A percentile compares a stretch with the other conserved stretches of the same genome.
Evolutionary conservation across 2,797 vertebrate genomes (phyloP).

Genomic region (Pseudochromis fuscus): DNA sequence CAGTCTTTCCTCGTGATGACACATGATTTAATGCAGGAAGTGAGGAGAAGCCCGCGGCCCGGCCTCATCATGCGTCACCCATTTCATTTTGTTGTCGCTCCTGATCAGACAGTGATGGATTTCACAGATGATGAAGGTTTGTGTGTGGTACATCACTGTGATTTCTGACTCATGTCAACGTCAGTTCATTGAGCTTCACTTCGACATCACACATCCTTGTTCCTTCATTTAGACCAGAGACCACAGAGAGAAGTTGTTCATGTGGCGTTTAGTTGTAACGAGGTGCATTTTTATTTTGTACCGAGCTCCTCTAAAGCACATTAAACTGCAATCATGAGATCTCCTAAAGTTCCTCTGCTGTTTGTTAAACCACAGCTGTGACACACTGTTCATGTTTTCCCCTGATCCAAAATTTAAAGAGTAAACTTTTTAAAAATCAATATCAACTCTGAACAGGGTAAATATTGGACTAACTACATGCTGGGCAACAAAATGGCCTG

Average conservation of each 20-base stretch:
- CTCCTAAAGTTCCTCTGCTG: too few species aligned
- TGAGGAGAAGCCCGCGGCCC: conserved; percentile 18
- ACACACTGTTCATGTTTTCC: too few species aligned
- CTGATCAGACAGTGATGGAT: conserved; percentile 3
- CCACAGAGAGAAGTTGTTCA: not conserved
- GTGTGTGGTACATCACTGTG: conserved; percentile 8
- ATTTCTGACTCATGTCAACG: conserved; percentile 21
- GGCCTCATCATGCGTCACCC: conserved; percentile 32
- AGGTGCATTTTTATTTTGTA: too few species aligned
- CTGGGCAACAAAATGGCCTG: too few species aligned
- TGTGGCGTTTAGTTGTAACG: too few species aligned
- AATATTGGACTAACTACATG: too few species aligned
- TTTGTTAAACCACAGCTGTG: too few species aligned
- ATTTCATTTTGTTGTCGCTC: conserved; percentile 19
- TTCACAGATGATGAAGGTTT: conserved; percentile 21
- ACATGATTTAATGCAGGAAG: conserved; percentile 22
- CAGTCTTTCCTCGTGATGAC: conserved; percentile 10
- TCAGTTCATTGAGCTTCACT: conserved; percentile 13
- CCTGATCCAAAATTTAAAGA: too few species aligned
- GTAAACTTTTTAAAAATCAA: too few species aligned
- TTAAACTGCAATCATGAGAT: too few species aligned
- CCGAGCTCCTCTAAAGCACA: too few species aligned
- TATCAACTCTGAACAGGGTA: too few species aligned
- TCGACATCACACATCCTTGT: conserved; percentile 9
- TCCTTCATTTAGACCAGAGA: not conserved